Evolutionary conservation across 2,797 vertebrate genomes (phyloP).

Genomic region (Saguinus oedipus): DNA sequence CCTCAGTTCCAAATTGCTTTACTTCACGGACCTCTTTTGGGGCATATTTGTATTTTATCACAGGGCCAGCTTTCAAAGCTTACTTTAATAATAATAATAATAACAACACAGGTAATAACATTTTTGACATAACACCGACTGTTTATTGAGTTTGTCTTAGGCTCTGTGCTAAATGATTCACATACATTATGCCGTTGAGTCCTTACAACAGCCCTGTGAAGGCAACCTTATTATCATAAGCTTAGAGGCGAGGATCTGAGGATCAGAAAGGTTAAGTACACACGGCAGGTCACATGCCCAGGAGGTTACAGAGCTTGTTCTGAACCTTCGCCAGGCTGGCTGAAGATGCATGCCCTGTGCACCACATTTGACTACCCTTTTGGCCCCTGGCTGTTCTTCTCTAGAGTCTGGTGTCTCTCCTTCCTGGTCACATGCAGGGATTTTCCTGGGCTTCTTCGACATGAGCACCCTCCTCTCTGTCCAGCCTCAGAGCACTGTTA

Average conservation of each 20-base stretch:
- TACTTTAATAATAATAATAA: not conserved
- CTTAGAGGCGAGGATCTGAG: slow-evolving; percentile 29
- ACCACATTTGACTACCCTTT: not conserved
- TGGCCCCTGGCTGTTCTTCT: not conserved
- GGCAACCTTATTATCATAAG: slow-evolving; percentile 24
- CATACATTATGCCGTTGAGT: not conserved
- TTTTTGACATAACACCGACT: not conserved
- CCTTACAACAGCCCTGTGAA: slow-evolving; percentile 45
- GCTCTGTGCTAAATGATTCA: slow-evolving; percentile 3
- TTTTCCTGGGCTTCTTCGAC: not conserved
- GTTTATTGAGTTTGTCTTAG: slow-evolving; percentile 12
- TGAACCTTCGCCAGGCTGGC: not conserved
- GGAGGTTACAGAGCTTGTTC: slow-evolving; percentile 7
- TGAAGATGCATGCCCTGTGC: not conserved
- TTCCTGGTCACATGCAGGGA: not conserved
- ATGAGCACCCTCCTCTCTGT: not conserved
- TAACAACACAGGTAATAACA: not conserved
- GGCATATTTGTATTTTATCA: not conserved
- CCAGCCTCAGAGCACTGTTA: not conserved
- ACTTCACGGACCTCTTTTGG: not conserved
- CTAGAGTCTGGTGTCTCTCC: not conserved
- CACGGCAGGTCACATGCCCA: not conserved
- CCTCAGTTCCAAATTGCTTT: slow-evolving; percentile 31
- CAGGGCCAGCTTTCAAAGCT: not conserved
- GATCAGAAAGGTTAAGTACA: slow-evolving; percentile 56